Conservation (phyloP, 2,797 vertebrate genomes). For the Sebastes paucispinis region DNA sequence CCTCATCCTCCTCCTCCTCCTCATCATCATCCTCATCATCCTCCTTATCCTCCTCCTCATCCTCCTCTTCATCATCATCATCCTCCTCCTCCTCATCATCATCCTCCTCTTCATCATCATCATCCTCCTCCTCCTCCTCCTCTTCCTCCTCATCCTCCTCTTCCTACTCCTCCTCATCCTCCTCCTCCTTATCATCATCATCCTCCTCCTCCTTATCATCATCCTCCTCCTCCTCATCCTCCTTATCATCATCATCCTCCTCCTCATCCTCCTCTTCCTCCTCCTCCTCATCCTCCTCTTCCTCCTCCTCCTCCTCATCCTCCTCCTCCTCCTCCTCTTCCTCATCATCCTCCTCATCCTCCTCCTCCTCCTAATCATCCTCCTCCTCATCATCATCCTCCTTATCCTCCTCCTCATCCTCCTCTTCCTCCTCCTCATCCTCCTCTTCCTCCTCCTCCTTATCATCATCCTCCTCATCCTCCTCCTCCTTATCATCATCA, state of each 20-base stretch:
- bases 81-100: rapidly evolving
- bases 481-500: rapidly evolving
- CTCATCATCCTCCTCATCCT: rapidly evolving
- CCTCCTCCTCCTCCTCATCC: rapidly evolving
- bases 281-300: rapidly evolving
- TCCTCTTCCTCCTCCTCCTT: too few relatives aligned
- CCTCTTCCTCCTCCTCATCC: rapidly evolving
- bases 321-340: too few relatives aligned
- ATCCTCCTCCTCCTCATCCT: rapidly evolving
- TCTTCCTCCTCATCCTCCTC: rapidly evolving
- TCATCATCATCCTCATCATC: rapidly evolving
- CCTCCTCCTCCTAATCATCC: rapidly evolving
- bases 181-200: rapidly evolving
- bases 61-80: rapidly evolving
- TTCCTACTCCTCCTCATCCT: rapidly evolving
- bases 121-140: rapidly evolving
- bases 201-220: too few relatives aligned
- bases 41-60: rapidly evolving
- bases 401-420: rapidly evolving
- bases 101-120: rapidly evolving
- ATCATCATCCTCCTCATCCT: rapidly evolving
- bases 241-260: too few relatives aligned
- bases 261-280: too few relatives aligned
- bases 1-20: rapidly evolving
- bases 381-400: rapidly evolving